Evolutionary conservation across 2,113 vertebrate genomes (phyloP).

Genomic region (Microtus richardsoni): DNA sequence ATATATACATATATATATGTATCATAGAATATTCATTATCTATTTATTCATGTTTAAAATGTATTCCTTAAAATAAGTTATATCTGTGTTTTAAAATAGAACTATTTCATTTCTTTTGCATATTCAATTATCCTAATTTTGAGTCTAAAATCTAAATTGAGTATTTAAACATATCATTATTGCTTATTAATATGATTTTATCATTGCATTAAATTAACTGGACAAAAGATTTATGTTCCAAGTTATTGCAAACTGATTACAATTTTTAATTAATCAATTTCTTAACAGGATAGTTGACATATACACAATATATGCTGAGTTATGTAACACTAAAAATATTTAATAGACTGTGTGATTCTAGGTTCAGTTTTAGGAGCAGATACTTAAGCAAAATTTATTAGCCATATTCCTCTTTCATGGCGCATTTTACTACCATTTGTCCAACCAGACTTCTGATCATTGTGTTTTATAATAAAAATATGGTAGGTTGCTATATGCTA

Average conservation of each 20-base stretch:
- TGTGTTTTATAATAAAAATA: not conserved
- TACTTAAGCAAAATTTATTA: not conserved
- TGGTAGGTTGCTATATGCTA: not conserved
- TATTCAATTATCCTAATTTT: not conserved
- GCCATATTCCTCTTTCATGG: not conserved
- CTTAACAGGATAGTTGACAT: not conserved
- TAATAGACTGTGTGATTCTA: not conserved
- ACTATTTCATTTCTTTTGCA: not conserved
- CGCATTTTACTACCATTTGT: not conserved
- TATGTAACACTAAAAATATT: not conserved
- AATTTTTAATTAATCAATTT: not conserved
- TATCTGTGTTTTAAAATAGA: not conserved
- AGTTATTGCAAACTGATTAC: not conserved
- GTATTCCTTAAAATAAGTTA: not conserved
- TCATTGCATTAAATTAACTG: not conserved
- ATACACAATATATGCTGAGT: not conserved
- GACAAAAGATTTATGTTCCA: not conserved
- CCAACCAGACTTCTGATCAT: not conserved
- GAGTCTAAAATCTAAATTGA: not conserved
- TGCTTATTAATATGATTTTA: not conserved
- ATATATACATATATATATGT: not conserved
- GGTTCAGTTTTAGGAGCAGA: not conserved
- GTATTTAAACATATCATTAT: not conserved
- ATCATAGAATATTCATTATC: not conserved
- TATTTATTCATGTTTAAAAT: not conserved